Conservation (phyloP, 2,888 invertebrate species). For the Leistus spinibarbis region DNA sequence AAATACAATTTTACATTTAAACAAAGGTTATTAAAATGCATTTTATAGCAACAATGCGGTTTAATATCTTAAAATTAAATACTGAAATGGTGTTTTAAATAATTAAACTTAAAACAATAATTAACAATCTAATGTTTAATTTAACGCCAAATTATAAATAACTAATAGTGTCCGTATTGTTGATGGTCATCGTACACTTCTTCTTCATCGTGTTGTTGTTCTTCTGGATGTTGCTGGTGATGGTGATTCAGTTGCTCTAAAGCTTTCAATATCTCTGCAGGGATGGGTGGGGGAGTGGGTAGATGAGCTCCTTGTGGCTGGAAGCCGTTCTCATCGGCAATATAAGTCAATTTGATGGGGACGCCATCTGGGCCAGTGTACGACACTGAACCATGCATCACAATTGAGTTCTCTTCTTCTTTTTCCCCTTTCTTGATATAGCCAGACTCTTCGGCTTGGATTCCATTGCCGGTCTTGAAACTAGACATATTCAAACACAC, state of each 20-base stretch:
- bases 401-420: constrained; percentile 67
- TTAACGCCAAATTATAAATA: not conserved
- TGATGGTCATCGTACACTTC: constrained; percentile 27
- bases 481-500: constrained; percentile 53
- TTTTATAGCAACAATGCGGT: no score
- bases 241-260: constrained; percentile 39
- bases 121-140: no score
- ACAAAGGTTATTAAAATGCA: no score
- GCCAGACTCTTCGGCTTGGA: constrained; percentile 72
- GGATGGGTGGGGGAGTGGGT: constrained; percentile 83
- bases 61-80: no score
- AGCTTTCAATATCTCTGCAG: constrained; percentile 72
- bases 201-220: no score
- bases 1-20: no score
- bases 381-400: constrained; percentile 71
- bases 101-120: no score
- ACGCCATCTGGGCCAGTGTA: constrained; percentile 78
- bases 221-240: constrained; percentile 25
- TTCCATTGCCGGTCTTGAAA: constrained; percentile 78
- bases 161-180: constrained; percentile 21
- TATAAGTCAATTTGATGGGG: constrained; percentile 67
- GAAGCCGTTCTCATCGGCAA: constrained; percentile 75
- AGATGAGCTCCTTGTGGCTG: constrained; percentile 70
- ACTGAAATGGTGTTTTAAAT: no score
- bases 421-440: constrained; percentile 69